Evolutionary conservation across 2,888 invertebrate genomes (phyloP).

Genomic region (Diploptera punctata): DNA sequence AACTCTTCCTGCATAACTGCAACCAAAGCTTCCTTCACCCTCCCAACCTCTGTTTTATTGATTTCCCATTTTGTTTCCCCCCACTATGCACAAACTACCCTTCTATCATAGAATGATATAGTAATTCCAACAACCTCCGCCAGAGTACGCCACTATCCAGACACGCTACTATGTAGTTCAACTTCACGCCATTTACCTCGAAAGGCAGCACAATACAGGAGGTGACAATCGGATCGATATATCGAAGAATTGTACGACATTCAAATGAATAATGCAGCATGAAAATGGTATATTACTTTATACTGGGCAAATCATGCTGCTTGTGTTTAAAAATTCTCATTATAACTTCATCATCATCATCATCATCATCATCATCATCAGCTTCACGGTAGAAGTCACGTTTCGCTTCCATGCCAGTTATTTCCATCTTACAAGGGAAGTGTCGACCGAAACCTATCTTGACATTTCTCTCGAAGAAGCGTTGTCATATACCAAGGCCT

Average conservation of each 20-base stretch:
- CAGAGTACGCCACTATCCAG: slow-evolving; percentile 4
- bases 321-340: too few species aligned
- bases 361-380: too few species aligned
- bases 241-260: background rate
- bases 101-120: background rate
- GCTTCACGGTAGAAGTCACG: too few species aligned
- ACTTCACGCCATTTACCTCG: background rate
- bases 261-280: background rate
- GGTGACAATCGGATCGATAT: background rate
- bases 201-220: slow-evolving; percentile 7
- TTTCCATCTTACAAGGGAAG: too few species aligned
- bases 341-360: too few species aligned
- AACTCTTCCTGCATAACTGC: slow-evolving; percentile 30
- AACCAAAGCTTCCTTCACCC: slow-evolving; percentile 17
- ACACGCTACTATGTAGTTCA: background rate
- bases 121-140: background rate
- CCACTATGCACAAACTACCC: background rate
- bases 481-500: too few species aligned
- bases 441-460: too few species aligned
- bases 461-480: too few species aligned
- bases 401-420: too few species aligned
- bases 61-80: slow-evolving; percentile 35
- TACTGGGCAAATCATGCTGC: too few species aligned
- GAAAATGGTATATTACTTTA: too few species aligned
- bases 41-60: slow-evolving; percentile 28